phyloP scores from a whole-genome alignment of 2,797 vertebrate genomes.

The Pterois miles region DNA sequence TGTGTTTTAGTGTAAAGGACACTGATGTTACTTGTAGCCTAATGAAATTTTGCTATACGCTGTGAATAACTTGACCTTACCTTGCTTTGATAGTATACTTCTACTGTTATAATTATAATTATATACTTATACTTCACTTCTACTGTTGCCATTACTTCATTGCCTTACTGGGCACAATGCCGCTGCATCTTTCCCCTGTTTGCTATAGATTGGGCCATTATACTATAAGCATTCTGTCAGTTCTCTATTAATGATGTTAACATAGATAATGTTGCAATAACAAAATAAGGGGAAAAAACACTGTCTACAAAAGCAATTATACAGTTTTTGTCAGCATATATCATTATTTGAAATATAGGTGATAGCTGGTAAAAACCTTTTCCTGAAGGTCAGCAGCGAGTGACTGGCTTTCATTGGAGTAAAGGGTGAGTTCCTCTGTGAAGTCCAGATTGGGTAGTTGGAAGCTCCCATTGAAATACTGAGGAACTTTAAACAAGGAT shows the following conservation, averaged over 20 bases:
- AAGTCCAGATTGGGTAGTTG: constrained; percentile 54
- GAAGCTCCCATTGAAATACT: constrained; percentile 73
- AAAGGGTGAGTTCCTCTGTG: constrained; percentile 33
- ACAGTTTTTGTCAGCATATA: not conserved
- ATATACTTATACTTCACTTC: no score
- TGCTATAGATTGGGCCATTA: not conserved
- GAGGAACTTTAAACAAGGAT: constrained; percentile 59
- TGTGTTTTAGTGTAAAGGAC: not conserved
- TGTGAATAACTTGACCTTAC: not conserved
- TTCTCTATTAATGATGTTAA: not conserved
- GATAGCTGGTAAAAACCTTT: constrained; percentile 57
- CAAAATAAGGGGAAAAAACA: not conserved
- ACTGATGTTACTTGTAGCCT: not conserved
- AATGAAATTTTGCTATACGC: not conserved
- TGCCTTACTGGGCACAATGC: no score
- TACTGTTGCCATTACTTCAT: not conserved
- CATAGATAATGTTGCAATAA: not conserved
- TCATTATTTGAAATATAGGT: not conserved
- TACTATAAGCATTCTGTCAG: not conserved
- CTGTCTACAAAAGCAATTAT: not conserved
- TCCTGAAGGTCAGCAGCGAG: constrained; percentile 40
- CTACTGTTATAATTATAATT: no score
- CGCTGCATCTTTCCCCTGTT: no score
- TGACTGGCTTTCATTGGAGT: constrained; percentile 35
- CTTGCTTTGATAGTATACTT: no score